Conservation (phyloP, 2,113 vertebrate genomes). For the Triplophysa dalaica region DNA sequence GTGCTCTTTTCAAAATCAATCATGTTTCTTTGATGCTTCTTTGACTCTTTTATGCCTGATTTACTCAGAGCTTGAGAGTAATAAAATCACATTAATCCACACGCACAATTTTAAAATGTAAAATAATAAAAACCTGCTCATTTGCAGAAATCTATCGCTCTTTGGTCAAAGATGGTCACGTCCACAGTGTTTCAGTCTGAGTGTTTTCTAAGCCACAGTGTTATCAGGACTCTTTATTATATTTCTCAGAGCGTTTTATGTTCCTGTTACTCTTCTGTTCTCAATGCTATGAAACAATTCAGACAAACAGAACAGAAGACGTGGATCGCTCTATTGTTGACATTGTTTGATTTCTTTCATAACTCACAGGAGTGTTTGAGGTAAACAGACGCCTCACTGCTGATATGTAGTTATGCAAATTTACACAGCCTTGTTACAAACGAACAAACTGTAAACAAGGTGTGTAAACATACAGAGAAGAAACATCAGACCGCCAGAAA, state of each 20-base stretch:
- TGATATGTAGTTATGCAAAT: constrained; percentile 3
- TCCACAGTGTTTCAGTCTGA: not conserved
- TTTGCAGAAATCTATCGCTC: not conserved
- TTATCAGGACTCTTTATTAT: not conserved
- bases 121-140: not conserved
- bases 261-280: not conserved
- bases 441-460: too few species aligned
- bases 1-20: not conserved
- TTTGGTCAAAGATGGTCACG: not conserved
- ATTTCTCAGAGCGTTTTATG: not conserved
- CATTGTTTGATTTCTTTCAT: constrained; percentile 4
- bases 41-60: not conserved
- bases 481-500: too few species aligned
- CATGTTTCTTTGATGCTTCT: not conserved
- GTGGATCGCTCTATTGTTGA: not conserved
- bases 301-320: not conserved
- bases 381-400: not conserved
- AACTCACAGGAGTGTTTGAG: not conserved
- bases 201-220: not conserved
- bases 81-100: not conserved
- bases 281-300: not conserved
- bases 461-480: too few species aligned
- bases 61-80: not conserved
- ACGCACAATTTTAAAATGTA: not conserved
- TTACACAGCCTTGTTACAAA: too few species aligned